Conservation (phyloP, 2,888 invertebrate species). For the Perizoma affinitatum region DNA sequence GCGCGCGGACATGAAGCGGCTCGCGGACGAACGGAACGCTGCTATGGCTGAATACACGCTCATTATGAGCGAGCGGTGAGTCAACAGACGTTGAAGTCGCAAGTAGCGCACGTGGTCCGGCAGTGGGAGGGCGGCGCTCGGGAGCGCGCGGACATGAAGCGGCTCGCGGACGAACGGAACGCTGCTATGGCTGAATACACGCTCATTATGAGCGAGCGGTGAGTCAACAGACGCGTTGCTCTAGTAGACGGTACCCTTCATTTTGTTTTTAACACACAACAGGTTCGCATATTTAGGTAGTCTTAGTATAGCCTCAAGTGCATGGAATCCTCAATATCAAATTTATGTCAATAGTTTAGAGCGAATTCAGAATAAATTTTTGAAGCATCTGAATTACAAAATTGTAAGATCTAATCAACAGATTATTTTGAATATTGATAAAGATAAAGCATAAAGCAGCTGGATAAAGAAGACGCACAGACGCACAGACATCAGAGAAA, state of each 20-base stretch:
- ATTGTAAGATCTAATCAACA: no score
- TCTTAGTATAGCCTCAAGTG: not conserved
- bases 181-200: conserved; percentile 94
- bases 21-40: conserved; percentile 95
- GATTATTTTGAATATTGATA: no score
- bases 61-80: conserved; percentile 92
- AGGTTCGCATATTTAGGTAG: no score
- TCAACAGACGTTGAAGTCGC: conserved; percentile 93
- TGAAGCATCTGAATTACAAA: no score
- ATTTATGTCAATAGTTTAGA: no score
- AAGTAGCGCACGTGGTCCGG: conserved; percentile 91
- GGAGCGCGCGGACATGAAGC: conserved; percentile 91
- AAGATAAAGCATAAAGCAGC: no score
- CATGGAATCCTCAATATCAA: no score
- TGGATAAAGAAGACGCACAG: no score
- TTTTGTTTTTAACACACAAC: no score
- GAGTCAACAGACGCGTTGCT: conserved; percentile 2
- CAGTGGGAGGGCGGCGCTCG: conserved; percentile 92
- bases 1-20: conserved; percentile 92
- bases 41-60: conserved; percentile 93
- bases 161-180: conserved; percentile 94
- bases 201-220: conserved; percentile 87
- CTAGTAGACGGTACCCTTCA: no score
- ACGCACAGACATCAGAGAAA: no score
- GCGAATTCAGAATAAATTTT: no score